phyloP scores from a whole-genome alignment of 2,888 invertebrate genomes.

The Adela reaumurella region DNA sequence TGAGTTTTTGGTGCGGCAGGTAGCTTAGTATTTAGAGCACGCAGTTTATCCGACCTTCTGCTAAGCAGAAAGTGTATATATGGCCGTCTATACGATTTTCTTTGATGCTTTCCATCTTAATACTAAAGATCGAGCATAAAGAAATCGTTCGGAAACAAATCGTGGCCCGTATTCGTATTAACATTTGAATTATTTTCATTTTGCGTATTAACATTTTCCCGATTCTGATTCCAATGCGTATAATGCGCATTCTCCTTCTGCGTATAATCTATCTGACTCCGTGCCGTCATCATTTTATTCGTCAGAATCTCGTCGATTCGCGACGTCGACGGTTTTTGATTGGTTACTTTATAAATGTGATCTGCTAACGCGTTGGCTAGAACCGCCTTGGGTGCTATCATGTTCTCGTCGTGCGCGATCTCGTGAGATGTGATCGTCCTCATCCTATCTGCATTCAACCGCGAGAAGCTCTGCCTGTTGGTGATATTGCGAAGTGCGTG shows the following conservation, averaged over 20 bases:
- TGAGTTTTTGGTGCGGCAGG: too few species aligned
- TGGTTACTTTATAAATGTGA: conserved; percentile 51
- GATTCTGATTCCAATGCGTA: conserved; percentile 23
- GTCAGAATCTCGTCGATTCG: conserved; percentile 44
- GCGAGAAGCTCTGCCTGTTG: conserved; percentile 35
- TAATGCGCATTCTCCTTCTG: conserved; percentile 37
- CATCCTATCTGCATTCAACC: conserved; percentile 43
- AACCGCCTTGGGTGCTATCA: conserved; percentile 45
- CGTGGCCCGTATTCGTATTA: too few species aligned
- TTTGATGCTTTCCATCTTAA: too few species aligned
- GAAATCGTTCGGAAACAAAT: conserved; percentile 33
- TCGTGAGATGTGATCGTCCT: conserved; percentile 34
- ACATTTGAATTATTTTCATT: too few species aligned
- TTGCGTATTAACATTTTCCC: too few species aligned
- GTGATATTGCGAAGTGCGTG: conserved; percentile 34
- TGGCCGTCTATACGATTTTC: too few species aligned
- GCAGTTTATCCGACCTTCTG: too few species aligned
- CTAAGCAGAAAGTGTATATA: too few species aligned
- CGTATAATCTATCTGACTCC: conserved; percentile 12
- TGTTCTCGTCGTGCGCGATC: conserved; percentile 24
- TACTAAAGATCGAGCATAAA: conserved; percentile 9
- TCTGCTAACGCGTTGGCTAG: conserved; percentile 43
- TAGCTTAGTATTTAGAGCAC: too few species aligned
- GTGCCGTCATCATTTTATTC: conserved; percentile 36
- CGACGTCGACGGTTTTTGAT: conserved; percentile 48